Conservation (phyloP, 2,888 invertebrate genomes). For the Coenonympha glycerion region DNA sequence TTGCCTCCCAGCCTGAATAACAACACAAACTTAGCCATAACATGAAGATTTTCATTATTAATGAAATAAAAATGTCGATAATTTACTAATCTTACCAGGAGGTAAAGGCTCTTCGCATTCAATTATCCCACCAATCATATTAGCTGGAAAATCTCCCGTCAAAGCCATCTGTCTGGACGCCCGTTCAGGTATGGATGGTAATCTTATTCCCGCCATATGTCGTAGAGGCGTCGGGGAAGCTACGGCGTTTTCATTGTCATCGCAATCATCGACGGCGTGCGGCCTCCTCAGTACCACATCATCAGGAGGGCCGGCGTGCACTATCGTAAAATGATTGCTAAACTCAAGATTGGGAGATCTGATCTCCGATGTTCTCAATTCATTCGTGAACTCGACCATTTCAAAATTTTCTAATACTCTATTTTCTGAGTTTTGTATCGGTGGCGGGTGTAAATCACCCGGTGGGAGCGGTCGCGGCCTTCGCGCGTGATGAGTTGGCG, state of each 20-base stretch:
- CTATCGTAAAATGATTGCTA: constrained; percentile 75
- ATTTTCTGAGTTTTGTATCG: constrained; percentile 57
- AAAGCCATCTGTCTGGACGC: constrained; percentile 75
- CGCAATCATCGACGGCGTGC: constrained; percentile 55
- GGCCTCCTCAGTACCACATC: constrained; percentile 69
- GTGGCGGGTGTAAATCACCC: constrained; percentile 73
- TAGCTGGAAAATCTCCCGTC: constrained; percentile 72
- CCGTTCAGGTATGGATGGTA: constrained; percentile 89
- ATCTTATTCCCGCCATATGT: constrained; percentile 82
- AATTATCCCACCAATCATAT: constrained; percentile 74
- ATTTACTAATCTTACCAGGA: constrained; percentile 78
- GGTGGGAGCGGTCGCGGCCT: constrained; percentile 78
- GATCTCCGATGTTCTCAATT: constrained; percentile 69
- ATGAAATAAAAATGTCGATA: background rate
- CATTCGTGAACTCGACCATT: constrained; percentile 69
- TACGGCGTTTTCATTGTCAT: constrained; percentile 65
- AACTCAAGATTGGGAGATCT: constrained; percentile 74
- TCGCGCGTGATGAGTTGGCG: constrained; percentile 89
- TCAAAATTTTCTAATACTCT: constrained; percentile 59
- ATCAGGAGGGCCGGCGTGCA: constrained; percentile 69
- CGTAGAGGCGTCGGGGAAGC: constrained; percentile 78
- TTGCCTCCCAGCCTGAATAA: constrained; percentile 97
- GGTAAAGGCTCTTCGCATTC: constrained; percentile 89
- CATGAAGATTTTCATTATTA: background rate
- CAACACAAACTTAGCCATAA: no score